phyloP scores from a whole-genome alignment of 2,888 invertebrate species.

The Yponomeuta cagnagella region DNA sequence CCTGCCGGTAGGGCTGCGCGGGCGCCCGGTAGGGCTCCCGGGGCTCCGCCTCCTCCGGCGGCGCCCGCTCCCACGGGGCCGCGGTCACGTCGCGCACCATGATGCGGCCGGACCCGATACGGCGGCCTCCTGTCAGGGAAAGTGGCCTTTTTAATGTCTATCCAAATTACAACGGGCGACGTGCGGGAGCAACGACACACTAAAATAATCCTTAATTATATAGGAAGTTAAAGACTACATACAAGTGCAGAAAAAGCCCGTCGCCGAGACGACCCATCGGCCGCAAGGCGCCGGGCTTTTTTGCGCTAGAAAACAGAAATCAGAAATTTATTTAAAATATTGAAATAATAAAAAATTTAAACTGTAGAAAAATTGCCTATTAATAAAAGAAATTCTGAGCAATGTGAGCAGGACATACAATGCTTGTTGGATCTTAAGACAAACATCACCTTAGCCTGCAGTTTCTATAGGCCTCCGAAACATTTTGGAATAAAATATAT shows the following conservation, averaged over 20 bases:
- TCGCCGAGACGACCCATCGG: too few species aligned
- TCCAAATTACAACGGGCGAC: too few species aligned
- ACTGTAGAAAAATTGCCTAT: too few species aligned
- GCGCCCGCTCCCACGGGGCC: slow-evolving; percentile 35
- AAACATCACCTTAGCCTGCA: slow-evolving; percentile 44
- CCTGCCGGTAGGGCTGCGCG: slow-evolving; percentile 24
- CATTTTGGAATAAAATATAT: background rate
- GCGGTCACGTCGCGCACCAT: slow-evolving; percentile 77
- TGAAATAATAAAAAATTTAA: too few species aligned
- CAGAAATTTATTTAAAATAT: too few species aligned
- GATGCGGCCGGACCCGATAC: slow-evolving; percentile 92
- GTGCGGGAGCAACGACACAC: too few species aligned
- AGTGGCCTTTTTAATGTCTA: background rate
- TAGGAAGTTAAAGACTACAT: background rate
- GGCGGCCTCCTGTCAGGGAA: slow-evolving; percentile 42
- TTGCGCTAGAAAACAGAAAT: too few species aligned
- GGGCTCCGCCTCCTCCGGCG: slow-evolving; percentile 36
- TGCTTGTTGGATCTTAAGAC: slow-evolving; percentile 35
- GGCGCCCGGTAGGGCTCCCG: slow-evolving; percentile 23
- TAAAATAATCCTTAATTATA: too few species aligned
- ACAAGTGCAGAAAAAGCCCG: too few species aligned
- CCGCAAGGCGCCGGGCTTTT: too few species aligned
- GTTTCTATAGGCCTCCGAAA: slow-evolving; percentile 36
- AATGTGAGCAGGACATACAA: slow-evolving; percentile 50
- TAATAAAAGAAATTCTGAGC: background rate